Evolutionary conservation across 2,797 vertebrate genomes (phyloP).

Genomic region (Acipenser ruthenus): DNA sequence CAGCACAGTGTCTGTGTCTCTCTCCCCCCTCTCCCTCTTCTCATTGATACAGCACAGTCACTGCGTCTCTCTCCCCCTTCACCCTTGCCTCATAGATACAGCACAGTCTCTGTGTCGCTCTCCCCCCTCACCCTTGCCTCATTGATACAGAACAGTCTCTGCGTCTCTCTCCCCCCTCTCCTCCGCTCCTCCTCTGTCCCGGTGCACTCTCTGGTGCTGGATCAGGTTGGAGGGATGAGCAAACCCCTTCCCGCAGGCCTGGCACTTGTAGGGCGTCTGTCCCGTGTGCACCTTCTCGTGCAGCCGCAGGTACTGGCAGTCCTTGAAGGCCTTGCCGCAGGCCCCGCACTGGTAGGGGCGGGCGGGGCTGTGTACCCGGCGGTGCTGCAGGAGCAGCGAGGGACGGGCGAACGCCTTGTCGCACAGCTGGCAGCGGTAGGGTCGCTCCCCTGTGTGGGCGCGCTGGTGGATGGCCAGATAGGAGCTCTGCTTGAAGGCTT

Average conservation of each 20-base stretch:
- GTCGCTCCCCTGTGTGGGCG: constrained; percentile 37
- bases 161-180: too few species aligned
- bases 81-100: too few species aligned
- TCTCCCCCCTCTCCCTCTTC: too few species aligned
- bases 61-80: too few species aligned
- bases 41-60: too few species aligned
- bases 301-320: constrained; percentile 26
- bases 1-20: too few species aligned
- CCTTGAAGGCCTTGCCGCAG: constrained; percentile 1
- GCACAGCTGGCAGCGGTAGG: constrained; percentile 36
- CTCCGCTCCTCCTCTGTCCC: neutral
- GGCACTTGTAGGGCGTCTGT: constrained; percentile 31
- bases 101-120: too few species aligned
- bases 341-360: accelerated
- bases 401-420: constrained; percentile 40
- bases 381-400: constrained; percentile 33
- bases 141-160: too few species aligned
- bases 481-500: constrained; percentile 52
- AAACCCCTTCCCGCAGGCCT: constrained; percentile 31
- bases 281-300: constrained; percentile 43
- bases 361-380: constrained; percentile 20
- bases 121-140: too few species aligned
- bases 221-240: constrained; percentile 35
- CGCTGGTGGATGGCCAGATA: constrained; percentile 45
- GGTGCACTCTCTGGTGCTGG: constrained; percentile 24